Evolutionary conservation across 2,113 vertebrate genomes (phyloP), one percentile per base, ranked within the genome.

Genomic region (Syngnathus typhle): DNA sequence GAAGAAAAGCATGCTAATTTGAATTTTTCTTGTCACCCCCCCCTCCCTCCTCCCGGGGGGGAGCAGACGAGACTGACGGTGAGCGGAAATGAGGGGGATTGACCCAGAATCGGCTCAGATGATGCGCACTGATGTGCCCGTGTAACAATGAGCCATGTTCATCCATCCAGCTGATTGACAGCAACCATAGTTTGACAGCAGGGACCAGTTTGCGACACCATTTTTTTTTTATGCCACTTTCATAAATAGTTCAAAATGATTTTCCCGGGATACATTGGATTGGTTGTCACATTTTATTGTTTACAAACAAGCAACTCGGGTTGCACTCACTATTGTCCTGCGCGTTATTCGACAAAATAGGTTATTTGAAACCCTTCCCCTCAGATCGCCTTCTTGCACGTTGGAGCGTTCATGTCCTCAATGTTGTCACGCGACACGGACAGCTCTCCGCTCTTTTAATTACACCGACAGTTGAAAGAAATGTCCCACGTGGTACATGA

Each of bases 31-130:
- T 43, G 16, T 55, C 37, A n/a, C 72, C 70, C 64, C 81, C 86
- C 71, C 41, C 9, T 3, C 2, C 41, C 12, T 32, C 60, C 63
- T 32, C 76, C 80, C 72, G 51, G 21, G 60, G 72, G 68, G 77
- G 38, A 64, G 67, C 74, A 79, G 81, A 80, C 38, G 5, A 47
- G 27, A 16, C 6, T 36, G 55, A 58, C 32, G 6, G 21, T 65
- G 56, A 63, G 75, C 62, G 72, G 67, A 65, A 76, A 73, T 61
- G 66, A 46, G 70, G 69, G 58, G 68, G 83, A 82, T 78, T 88
- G 86, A 89, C 86, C 86, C 80, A 89, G 86, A 88, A 89, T 88
- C 75, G 5, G 66, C 71, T 85, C 79, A 41, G 51, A 60, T 81
- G 79, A 80, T 84, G 84, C 77, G 19, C 47, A 84, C 59, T 74